A percentile compares a stretch with the other conserved stretches of the same genome.
Evolutionary conservation across 1,140 invertebrate genomes (phyloP).

Genomic region (Zeugodacus cucurbitae): DNA sequence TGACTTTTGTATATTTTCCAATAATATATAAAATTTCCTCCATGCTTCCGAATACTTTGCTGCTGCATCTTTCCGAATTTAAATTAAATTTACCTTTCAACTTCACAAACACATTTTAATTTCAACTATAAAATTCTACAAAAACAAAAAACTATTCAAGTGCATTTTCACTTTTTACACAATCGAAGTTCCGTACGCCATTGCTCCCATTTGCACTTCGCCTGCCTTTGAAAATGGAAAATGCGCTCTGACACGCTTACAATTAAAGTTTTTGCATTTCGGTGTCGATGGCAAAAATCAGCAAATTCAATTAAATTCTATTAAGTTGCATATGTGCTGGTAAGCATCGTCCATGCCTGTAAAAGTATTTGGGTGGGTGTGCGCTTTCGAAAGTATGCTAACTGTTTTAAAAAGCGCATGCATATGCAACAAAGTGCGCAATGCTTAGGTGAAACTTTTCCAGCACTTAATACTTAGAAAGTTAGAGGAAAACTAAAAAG

Average conservation of each 20-base stretch:
- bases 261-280: conserved; percentile 13
- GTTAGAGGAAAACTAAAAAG: not conserved
- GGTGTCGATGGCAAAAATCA: not conserved
- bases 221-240: not conserved
- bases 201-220: not conserved
- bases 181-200: not conserved
- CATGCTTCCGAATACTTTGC: not conserved
- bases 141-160: not conserved
- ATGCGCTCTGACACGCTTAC: not conserved
- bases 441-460: not conserved
- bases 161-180: not conserved
- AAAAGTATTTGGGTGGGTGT: not conserved
- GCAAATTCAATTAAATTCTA: conserved; percentile 5
- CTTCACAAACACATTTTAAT: not conserved
- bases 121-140: not conserved
- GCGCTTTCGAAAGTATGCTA: not conserved
- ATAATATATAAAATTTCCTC: no score
- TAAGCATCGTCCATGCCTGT: not conserved
- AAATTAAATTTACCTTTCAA: not conserved
- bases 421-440: not conserved
- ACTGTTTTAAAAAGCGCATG: not conserved
- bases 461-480: not conserved
- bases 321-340: not conserved
- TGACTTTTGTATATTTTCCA: no score
- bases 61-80: not conserved